These are phyloP conservation scores for Cantharis flavilabris DNA, from an alignment of 2,888 invertebrate species.

Conservation along the genomic window DNA sequence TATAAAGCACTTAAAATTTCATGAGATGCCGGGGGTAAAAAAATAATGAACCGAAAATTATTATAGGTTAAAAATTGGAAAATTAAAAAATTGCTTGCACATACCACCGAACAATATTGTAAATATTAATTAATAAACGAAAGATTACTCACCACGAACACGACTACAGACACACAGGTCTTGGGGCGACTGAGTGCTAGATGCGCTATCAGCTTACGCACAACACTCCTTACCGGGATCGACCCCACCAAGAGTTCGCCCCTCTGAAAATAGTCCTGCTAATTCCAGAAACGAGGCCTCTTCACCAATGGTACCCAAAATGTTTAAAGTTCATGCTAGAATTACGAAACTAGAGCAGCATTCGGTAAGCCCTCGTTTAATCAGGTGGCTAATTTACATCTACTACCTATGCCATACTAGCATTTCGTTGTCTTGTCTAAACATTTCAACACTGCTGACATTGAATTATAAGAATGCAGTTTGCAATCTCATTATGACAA, in stretches of 20 bases:
- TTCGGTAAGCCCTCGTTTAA: neutral
- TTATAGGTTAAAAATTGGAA: neutral
- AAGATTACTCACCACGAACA: slow-evolving; percentile 42
- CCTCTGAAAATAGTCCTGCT: slow-evolving; percentile 39
- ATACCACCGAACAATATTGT: neutral
- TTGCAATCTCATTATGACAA: neutral
- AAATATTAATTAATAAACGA: neutral
- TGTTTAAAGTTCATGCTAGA: slow-evolving; percentile 21
- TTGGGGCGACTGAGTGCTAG: slow-evolving; percentile 46
- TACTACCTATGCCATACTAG: neutral
- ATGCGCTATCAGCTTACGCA: slow-evolving; percentile 43
- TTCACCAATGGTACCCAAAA: slow-evolving; percentile 34
- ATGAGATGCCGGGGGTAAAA: neutral
- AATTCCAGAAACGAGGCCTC: slow-evolving; percentile 33
- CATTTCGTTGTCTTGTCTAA: neutral
- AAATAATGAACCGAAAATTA: neutral
- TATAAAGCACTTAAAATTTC: neutral
- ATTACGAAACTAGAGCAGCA: slow-evolving; percentile 8
- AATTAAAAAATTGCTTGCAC: neutral
- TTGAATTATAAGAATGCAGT: neutral
- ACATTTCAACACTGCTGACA: neutral
- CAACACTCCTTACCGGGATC: slow-evolving; percentile 38
- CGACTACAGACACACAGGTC: slow-evolving; percentile 44
- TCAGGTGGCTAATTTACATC: slow-evolving; percentile 2
- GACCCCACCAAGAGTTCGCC: slow-evolving; percentile 36